These are phyloP conservation scores for Pheucticus melanocephalus DNA, from an alignment of 2,113 vertebrate genomes.

Conservation along the genomic window DNA sequence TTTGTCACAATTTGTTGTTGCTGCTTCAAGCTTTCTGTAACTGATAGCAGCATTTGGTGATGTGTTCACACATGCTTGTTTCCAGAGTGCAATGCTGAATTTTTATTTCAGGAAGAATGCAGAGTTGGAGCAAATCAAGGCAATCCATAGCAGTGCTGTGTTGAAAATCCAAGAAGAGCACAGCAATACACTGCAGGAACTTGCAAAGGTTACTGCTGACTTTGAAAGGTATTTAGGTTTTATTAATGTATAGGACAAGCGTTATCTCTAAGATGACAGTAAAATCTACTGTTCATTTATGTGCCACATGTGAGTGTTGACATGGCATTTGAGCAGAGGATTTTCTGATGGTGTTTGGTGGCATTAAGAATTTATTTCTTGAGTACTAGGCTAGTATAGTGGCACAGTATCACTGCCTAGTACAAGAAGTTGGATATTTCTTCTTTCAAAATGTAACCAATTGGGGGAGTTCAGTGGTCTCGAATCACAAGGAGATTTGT, in stretches of 20 bases:
- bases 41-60: background rate
- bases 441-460: background rate
- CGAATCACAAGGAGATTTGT: background rate
- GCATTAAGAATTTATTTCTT: background rate
- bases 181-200: conserved; percentile 48
- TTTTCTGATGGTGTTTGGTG: background rate
- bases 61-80: background rate
- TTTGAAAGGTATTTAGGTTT: conserved; percentile 80
- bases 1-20: background rate
- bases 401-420: background rate
- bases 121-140: conserved; percentile 67
- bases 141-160: conserved; percentile 56
- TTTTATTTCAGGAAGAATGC: conserved; percentile 70
- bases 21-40: background rate
- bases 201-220: conserved; percentile 72
- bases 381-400: background rate
- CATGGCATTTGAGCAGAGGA: background rate
- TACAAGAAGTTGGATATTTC: background rate
- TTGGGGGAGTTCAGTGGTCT: background rate
- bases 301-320: accelerated
- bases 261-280: background rate
- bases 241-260: background rate
- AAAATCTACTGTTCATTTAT: background rate
- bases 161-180: conserved; percentile 73
- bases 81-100: background rate